Percentiles rank a stretch among this genome's conserved stretches.
These are phyloP conservation scores for Folsomia candida DNA, from an alignment of 2,888 invertebrate species.

Conservation along the genomic window DNA sequence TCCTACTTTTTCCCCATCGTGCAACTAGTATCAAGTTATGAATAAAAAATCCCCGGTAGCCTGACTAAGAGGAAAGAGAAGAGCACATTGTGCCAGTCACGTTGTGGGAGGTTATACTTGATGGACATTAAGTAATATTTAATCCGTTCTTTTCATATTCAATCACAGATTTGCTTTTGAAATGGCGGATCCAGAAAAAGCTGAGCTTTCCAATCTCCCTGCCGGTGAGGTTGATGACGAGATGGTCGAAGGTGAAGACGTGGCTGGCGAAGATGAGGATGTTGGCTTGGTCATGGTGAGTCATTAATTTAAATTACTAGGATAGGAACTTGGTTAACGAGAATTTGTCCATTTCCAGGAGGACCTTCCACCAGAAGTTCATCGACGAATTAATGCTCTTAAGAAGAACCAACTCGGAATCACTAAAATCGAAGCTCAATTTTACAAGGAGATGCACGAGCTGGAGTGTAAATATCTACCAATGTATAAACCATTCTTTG, in stretches of 20 bases:
- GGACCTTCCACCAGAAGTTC: slow-evolving; percentile 44
- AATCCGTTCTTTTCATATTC: too few relatives aligned
- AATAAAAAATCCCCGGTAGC: too few relatives aligned
- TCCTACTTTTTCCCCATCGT: too few relatives aligned
- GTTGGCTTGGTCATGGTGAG: background rate
- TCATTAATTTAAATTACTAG: background rate
- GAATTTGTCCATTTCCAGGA: slow-evolving; percentile 75
- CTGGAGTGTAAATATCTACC: slow-evolving; percentile 88
- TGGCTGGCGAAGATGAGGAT: background rate
- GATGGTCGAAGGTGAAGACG: slow-evolving; percentile 56
- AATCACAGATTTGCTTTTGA: too few relatives aligned
- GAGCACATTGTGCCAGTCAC: too few relatives aligned
- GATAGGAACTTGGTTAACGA: slow-evolving; percentile 52
- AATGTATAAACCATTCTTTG: slow-evolving; percentile 72
- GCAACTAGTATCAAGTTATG: too few relatives aligned
- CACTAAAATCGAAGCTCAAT: slow-evolving; percentile 59
- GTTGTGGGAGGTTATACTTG: too few relatives aligned
- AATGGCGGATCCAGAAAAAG: slow-evolving; percentile 43
- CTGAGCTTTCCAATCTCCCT: too few relatives aligned
- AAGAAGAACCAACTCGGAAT: slow-evolving; percentile 49
- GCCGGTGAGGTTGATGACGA: slow-evolving; percentile 68
- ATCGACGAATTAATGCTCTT: slow-evolving; percentile 44
- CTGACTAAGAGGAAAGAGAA: too few relatives aligned
- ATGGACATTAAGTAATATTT: too few relatives aligned
- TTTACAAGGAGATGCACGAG: slow-evolving; percentile 89